These are phyloP conservation scores for Psittacara wagleri DNA, from an alignment of 2,113 vertebrate species.

Conservation along the genomic window DNA sequence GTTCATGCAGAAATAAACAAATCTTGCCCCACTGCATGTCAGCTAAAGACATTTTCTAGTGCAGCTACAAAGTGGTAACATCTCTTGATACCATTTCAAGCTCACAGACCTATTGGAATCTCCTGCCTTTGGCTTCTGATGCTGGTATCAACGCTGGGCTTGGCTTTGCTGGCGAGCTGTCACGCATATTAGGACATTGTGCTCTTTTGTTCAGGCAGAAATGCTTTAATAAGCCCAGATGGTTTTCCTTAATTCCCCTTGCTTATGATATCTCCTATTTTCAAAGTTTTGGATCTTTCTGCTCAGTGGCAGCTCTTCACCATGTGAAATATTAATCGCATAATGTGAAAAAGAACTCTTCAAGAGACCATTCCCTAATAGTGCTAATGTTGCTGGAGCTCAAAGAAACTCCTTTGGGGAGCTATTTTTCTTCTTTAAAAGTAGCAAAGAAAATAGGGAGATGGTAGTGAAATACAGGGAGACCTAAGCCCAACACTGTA, in stretches of 20 bases:
- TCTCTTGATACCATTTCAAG: not conserved
- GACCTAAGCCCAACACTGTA: not conserved
- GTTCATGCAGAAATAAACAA: not conserved
- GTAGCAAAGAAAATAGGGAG: not conserved
- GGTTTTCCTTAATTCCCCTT: not conserved
- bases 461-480: not conserved
- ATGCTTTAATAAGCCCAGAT: not conserved
- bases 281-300: not conserved
- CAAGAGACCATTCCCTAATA: not conserved
- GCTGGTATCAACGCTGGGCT: not conserved
- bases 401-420: not conserved
- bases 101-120: not conserved
- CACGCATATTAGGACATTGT: accelerated
- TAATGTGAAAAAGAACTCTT: not conserved
- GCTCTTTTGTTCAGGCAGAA: not conserved
- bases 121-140: not conserved
- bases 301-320: not conserved
- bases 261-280: not conserved
- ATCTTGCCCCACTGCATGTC: not conserved
- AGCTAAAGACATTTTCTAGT: not conserved
- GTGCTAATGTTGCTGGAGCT: not conserved
- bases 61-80: not conserved
- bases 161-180: not conserved
- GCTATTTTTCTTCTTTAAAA: not conserved
- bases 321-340: not conserved